Evolutionary conservation across 1,140 invertebrate genomes (phyloP), one percentile per base, ranked within the genome.

Genomic region (Meloidogyne floridensis): DNA sequence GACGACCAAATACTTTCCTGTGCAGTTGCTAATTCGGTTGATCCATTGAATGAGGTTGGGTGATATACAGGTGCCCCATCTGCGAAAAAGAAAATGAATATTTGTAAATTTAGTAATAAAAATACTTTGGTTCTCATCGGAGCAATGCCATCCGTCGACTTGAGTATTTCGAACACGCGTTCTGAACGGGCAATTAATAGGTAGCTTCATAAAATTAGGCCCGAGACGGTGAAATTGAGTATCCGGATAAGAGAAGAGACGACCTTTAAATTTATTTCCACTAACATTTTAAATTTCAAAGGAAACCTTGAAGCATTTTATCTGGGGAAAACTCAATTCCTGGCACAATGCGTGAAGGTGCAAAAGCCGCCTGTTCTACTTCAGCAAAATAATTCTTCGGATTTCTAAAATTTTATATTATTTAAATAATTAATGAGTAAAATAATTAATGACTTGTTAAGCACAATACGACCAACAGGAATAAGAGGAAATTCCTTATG

Each of bases 201-300:
- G 94, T 71, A 98, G 92, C 90, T 98, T 95, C 72, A 94, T 92
- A 91, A 94, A 96, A 90, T 98, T 98, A 0, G 94, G 92, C 56
- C 97, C 97, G 71, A 98, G 92, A 42, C 96, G 93, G 91, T 98
- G 94, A 81, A 95, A 93, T 87, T 98, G 96, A 6, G 97, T 96
- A 91, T 99, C 97, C 6, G 93, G 93, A 91, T 99, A 99, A 11
- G 95, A 93, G 90, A 97, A 97, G 7, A 98, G 91, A 59, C 83
- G 83, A 4, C 91, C 88, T 83, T 2, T 51, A 71, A 9, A 4
- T 18, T 10, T 7, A 7, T 5, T 65, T 13, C n/a, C 7, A 13
- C 7, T 7, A 18, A 0, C 18, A 65, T 20, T 32, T 72, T 51
- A 18, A 7, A 18, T 18, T 43, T 2, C 2, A 53, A 74, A 18